Evolutionary conservation across 1,140 invertebrate genomes (phyloP), one percentile per base, ranked within the genome.

Genomic region (Andricus grossulariae): DNA sequence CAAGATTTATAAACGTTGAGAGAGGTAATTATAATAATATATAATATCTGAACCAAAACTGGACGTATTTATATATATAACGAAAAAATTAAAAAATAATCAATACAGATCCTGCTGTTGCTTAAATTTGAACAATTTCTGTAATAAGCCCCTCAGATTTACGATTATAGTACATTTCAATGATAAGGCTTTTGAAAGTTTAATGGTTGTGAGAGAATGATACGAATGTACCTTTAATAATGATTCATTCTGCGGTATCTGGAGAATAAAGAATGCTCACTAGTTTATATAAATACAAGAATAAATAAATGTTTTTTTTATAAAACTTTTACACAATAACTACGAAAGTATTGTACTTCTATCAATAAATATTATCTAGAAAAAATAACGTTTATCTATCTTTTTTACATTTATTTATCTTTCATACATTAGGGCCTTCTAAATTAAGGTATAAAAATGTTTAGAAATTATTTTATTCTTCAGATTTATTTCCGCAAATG

Each of bases 201-300:
- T 21, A 12, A 60, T 60, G 13, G 16, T 60, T 32, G 13, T 66
- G 15, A 66, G n/a, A 66, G 21, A 66, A 66, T 66, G 45, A 66
- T 66, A 66, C 60, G 60, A 16, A 32, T 66, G 60, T 66, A 66
- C 60, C 60, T 66, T 66, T 39, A 15, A 39, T 66, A 39, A 66
- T 39, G n/a, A 25, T 66, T 66, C 45, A 13, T 39, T 39, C 39
- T 39, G 25, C 60, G 60, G n/a, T 60, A 15, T 25, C 25, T 66
- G 39, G 60, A 66, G 21, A 66, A 66, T 66, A 66, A 54, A 54
- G 52, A 54, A 45, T 66, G 60, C 60, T 66, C 60, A 66, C 32
- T 66, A 66, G 13, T 32, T 32, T 66, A 32, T 66, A 39, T 32
- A 66, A 39, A n/a, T 66, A 32, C n/a, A 32, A 39, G n/a, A 45